Conservation (phyloP, 2,113 vertebrate species). For the Aphelocoma coerulescens region DNA sequence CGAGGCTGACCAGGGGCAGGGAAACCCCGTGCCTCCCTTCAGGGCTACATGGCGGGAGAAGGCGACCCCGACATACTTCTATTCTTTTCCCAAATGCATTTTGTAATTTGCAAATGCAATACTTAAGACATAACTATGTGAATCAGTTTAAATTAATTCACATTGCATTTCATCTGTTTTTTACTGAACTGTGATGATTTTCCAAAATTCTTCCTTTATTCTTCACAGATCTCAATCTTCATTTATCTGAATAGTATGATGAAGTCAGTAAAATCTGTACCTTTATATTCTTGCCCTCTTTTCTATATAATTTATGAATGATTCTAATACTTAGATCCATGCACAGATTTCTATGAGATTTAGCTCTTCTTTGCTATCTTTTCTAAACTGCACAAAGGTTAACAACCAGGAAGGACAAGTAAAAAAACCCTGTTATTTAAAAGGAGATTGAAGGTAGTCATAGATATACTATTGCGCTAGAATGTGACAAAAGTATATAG, state of each 20-base stretch:
- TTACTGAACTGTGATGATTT: background rate
- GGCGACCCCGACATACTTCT: no score
- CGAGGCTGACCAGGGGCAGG: no score
- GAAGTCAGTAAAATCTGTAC: background rate
- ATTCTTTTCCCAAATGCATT: background rate
- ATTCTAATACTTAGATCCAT: background rate
- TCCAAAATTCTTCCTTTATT: background rate
- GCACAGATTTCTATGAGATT: background rate
- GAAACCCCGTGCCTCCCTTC: no score
- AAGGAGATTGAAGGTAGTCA: background rate
- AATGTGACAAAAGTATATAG: background rate
- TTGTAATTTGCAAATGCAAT: background rate
- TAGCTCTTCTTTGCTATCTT: rapidly evolving
- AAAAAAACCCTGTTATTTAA: background rate
- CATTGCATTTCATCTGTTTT: background rate
- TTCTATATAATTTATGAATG: background rate
- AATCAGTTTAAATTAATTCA: background rate
- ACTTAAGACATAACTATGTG: background rate
- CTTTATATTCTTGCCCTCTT: background rate
- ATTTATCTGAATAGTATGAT: background rate
- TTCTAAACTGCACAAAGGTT: background rate
- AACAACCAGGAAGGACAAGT: background rate
- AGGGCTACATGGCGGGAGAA: no score
- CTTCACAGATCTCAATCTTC: background rate
- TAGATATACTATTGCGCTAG: background rate